Conservation (phyloP, 2,888 invertebrate species). For the Pandemis heparana region DNA sequence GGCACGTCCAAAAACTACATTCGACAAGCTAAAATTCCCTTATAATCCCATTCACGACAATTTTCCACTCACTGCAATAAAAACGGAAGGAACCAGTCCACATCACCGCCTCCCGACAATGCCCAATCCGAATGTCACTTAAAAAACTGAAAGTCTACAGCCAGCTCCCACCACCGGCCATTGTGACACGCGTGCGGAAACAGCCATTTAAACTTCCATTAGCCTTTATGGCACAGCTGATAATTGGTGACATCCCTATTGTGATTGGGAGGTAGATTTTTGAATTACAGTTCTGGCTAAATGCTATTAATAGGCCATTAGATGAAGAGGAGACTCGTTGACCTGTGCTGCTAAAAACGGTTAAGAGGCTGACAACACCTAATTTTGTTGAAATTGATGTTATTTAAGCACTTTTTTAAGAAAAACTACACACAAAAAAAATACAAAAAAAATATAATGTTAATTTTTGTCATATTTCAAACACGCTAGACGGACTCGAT, state of each 20-base stretch:
- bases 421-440: too few relatives aligned
- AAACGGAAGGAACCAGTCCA: slow-evolving; percentile 56
- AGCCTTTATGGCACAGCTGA: slow-evolving; percentile 63
- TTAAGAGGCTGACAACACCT: too few relatives aligned
- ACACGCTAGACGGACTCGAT: too few relatives aligned
- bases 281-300: slow-evolving; percentile 43
- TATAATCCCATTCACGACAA: slow-evolving; percentile 24
- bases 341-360: neutral
- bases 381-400: too few relatives aligned
- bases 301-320: slow-evolving; percentile 7
- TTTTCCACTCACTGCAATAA: slow-evolving; percentile 54
- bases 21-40: neutral
- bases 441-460: too few relatives aligned
- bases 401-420: too few relatives aligned
- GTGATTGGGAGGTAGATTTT: slow-evolving; percentile 47
- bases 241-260: slow-evolving; percentile 55
- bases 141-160: slow-evolving; percentile 68
- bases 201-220: slow-evolving; percentile 84
- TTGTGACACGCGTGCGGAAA: slow-evolving; percentile 70
- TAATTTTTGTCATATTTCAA: too few relatives aligned
- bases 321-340: neutral
- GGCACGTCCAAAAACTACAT: slow-evolving; percentile 4
- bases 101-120: slow-evolving; percentile 72
- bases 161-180: slow-evolving; percentile 68
- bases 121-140: slow-evolving; percentile 77